Conservation (phyloP, 2,113 vertebrate species). For the Brienomyrus brachyistius region DNA sequence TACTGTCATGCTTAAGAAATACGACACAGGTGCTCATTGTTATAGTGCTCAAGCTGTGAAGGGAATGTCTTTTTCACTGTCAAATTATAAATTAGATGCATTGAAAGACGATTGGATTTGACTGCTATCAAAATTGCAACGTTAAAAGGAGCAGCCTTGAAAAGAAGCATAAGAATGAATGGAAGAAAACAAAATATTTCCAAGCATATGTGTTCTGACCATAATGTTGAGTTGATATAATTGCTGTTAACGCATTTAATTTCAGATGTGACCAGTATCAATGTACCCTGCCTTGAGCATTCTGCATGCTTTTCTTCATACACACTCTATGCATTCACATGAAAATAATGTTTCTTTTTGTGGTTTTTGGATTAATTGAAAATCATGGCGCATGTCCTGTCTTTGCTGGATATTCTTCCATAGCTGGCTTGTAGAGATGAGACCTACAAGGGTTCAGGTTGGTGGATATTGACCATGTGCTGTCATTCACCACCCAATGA, state of each 20-base stretch:
- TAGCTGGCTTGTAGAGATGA: background rate
- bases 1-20: constrained; percentile 61
- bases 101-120: constrained; percentile 40
- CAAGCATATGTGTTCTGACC: background rate
- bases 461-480: background rate
- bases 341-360: background rate
- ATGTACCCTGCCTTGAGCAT: background rate
- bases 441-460: background rate
- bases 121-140: constrained; percentile 18
- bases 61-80: constrained; percentile 57
- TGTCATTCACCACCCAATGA: constrained; percentile 3
- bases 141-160: background rate
- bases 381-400: background rate
- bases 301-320: background rate
- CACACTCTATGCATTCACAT: background rate
- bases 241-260: background rate
- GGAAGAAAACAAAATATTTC: background rate
- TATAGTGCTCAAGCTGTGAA: constrained; percentile 66
- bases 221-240: background rate
- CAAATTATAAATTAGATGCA: constrained; percentile 35
- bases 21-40: constrained; percentile 66
- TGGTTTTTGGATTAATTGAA: background rate
- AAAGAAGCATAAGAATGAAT: background rate
- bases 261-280: background rate
- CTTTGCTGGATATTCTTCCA: background rate